Evolutionary conservation across 1,140 invertebrate genomes (phyloP), one percentile per base, ranked within the genome.

Genomic region (Teleopsis dalmanni): DNA sequence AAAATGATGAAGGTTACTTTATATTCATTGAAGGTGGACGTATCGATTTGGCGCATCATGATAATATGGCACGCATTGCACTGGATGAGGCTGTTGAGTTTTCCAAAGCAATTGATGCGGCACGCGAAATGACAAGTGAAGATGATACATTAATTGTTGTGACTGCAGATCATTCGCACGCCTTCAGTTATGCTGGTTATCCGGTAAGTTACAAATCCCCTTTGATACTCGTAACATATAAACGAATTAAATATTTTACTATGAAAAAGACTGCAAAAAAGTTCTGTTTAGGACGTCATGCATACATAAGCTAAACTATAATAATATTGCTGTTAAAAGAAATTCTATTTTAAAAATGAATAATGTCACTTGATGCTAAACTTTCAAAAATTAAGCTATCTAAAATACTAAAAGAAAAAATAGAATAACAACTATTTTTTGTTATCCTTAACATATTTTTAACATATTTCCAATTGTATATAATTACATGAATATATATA

Each of bases 21-120:
- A 65, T 82, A 0, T 78, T 82, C 43, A 76, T 81, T 3, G 81
- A 82, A 70, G 81, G 77, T 44, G 84, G 83, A 4, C 74, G 80
- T 56, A 88, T 89, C 45, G 84, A 88, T 70, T 77, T 81, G 47
- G 84, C 80, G 1, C 84, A 88, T 62, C 85, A 87, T 54, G 74
- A 78, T 37, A 80, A 75, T 36, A 65, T 75, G 41, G 84, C 83
- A 0, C 71, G 76, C 10, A 68, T 81, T 6, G 84, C 86, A 4
- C 57, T 85, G 1, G 80, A 83, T 54, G 85, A 89, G 62, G 84
- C 84, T 1, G 54, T 78, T 75, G 61, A 81, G 81, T 64, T 87
- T 53, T 74, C 79, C 2, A 81, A 84, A 59, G 82, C 85, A 0
- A 75, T 88, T 6, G 59, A 75, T 35, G 76, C 66, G 47, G 82